phyloP scores from a whole-genome alignment of 2,113 vertebrate species.

The western clawed frog (Xenopus tropicalis) region DNA sequence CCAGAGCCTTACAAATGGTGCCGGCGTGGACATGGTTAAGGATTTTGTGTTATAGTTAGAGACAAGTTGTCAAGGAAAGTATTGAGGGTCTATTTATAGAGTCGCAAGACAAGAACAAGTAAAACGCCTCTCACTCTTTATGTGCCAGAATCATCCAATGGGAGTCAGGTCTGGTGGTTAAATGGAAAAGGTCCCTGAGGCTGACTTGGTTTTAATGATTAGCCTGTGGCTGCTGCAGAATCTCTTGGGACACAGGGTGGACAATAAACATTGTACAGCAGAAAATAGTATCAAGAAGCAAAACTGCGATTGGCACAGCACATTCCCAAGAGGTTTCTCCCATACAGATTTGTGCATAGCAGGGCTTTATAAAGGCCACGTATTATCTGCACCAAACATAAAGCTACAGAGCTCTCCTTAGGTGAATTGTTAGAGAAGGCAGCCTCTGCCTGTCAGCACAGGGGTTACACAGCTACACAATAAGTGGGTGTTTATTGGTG shows the following conservation, averaged over 20 bases:
- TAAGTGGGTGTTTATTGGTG: conserved; percentile 21
- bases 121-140: conserved; percentile 7
- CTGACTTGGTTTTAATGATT: background rate
- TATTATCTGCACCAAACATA: too few species aligned
- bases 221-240: background rate
- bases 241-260: background rate
- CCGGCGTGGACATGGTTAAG: conserved; percentile 13
- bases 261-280: background rate
- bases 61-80: conserved; percentile 17
- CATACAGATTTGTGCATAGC: too few species aligned
- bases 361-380: too few species aligned
- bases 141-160: background rate
- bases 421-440: background rate
- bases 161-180: background rate
- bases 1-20: background rate
- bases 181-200: background rate
- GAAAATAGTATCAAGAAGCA: too few species aligned
- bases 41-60: conserved; percentile 7
- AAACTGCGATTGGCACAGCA: too few species aligned
- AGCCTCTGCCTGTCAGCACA: background rate
- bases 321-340: too few species aligned
- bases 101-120: background rate
- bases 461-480: background rate
- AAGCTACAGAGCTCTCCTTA: too few species aligned
- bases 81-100: conserved; percentile 25